phyloP scores from a whole-genome alignment of 2,797 vertebrate genomes.

The Triplophysa yarkandensis region DNA sequence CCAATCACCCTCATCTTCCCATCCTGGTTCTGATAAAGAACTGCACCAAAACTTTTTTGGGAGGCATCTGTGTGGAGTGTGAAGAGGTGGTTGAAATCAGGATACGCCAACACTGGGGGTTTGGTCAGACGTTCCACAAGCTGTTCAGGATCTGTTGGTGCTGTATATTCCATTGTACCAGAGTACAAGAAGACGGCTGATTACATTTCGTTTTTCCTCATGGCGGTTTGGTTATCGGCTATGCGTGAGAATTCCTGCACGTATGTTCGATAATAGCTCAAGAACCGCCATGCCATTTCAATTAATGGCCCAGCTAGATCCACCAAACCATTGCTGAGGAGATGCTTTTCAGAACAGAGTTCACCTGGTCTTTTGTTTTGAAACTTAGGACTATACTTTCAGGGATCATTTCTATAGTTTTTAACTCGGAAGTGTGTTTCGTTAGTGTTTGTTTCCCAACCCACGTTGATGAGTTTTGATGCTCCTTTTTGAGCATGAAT shows the following conservation, averaged over 20 bases:
- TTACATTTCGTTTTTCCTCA: neutral
- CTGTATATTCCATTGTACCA: neutral
- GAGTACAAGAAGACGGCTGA: conserved; percentile 5
- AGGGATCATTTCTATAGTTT: too few species aligned
- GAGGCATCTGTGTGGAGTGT: conserved; percentile 37
- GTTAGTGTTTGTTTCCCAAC: too few species aligned
- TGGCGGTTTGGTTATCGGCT: neutral
- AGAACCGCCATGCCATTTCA: neutral
- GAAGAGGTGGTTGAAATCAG: conserved; percentile 1
- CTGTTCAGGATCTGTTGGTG: conserved; percentile 20
- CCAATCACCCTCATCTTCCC: too few species aligned
- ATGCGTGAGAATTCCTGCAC: conserved; percentile 24
- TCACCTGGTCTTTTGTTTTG: too few species aligned
- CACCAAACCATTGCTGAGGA: too few species aligned
- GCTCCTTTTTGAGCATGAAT: too few species aligned
- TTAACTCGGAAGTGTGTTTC: too few species aligned
- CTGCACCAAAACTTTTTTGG: conserved; percentile 46
- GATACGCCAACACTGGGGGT: conserved; percentile 26
- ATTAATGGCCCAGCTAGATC: too few species aligned
- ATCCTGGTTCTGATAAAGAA: conserved; percentile 48
- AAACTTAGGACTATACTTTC: too few species aligned
- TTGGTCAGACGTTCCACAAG: conserved; percentile 30
- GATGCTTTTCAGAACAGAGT: too few species aligned
- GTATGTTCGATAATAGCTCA: conserved; percentile 15
- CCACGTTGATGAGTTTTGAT: too few species aligned